phyloP scores from a whole-genome alignment of 2,888 invertebrate genomes.

The Drepanosiphum platanoidis region DNA sequence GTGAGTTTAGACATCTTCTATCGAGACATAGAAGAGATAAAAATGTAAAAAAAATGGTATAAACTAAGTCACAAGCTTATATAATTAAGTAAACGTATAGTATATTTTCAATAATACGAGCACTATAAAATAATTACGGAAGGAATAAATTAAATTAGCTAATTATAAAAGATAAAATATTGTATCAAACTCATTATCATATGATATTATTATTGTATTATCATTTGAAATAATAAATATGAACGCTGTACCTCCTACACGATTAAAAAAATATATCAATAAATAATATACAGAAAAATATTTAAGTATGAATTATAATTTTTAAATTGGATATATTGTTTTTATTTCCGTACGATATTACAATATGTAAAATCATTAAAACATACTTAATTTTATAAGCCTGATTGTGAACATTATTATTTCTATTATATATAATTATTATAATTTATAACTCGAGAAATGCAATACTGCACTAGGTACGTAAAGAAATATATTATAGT shows the following conservation, averaged over 20 bases:
- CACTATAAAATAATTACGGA: neutral
- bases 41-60: too few species aligned
- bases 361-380: neutral
- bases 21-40: neutral
- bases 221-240: neutral
- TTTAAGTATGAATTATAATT: too few species aligned
- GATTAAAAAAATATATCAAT: too few species aligned
- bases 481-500: neutral
- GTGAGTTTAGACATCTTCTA: slow-evolving; percentile 6
- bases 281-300: too few species aligned
- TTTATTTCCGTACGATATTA: too few species aligned
- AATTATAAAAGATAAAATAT: neutral
- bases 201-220: neutral
- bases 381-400: neutral
- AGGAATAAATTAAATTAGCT: neutral
- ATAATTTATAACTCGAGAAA: neutral
- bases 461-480: too few species aligned
- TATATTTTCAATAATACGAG: neutral
- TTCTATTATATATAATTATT: neutral
- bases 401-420: too few species aligned
- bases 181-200: neutral
- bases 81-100: neutral
- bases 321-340: too few species aligned
- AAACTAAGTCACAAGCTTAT: too few species aligned
- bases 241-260: too few species aligned